Evolutionary conservation across 2,888 invertebrate genomes (phyloP), one percentile per base, ranked within the genome.

Genomic region (Aplocera efformata): DNA sequence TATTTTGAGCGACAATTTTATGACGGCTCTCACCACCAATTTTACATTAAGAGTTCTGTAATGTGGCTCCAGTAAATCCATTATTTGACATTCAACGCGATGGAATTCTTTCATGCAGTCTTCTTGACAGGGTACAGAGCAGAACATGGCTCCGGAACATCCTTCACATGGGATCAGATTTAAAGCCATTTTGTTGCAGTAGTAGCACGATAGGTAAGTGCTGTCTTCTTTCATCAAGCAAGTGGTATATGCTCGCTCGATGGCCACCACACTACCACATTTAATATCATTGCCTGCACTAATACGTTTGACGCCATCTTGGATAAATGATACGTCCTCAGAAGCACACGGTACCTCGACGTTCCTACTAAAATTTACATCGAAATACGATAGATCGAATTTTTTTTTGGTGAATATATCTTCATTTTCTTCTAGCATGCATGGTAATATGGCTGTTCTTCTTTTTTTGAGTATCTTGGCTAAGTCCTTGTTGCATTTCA

Each of bases 341-440:
- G 36, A 36, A 6, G 28, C 46, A 11, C 48, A 46, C 6, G 48
- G 46, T 1, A 52, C 39, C 0, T 47, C 33, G 1, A 17, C 6
- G 6, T 52, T 46, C 7, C 24, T 31, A 3, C 20, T 10, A 25
- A 33, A 36, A 3, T 32, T 7, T 3, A 42, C 40, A n/a, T n/a
- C 5, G 5, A 17, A 17, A 2, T n/a, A n/a, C n/a, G 13, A 3
- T 3, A 17, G 13, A 3, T 17, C 5, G 5, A 17, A 17, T 3
- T 17, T 17, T 3, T 2, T 17, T 2, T 17, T n/a, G n/a, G n/a
- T n/a, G n/a, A n/a, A n/a, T n/a, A n/a, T n/a, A n/a, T n/a, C n/a
- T n/a, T n/a, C n/a, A n/a, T n/a, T n/a, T n/a, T n/a, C n/a, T n/a
- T n/a, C n/a, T n/a, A n/a, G n/a, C n/a, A n/a, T n/a, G n/a, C n/a